A percentile compares a stretch with the other conserved stretches of the same genome.
phyloP scores from a whole-genome alignment of 64 coral and sea anemone species.

The Orbicella faveolata region DNA sequence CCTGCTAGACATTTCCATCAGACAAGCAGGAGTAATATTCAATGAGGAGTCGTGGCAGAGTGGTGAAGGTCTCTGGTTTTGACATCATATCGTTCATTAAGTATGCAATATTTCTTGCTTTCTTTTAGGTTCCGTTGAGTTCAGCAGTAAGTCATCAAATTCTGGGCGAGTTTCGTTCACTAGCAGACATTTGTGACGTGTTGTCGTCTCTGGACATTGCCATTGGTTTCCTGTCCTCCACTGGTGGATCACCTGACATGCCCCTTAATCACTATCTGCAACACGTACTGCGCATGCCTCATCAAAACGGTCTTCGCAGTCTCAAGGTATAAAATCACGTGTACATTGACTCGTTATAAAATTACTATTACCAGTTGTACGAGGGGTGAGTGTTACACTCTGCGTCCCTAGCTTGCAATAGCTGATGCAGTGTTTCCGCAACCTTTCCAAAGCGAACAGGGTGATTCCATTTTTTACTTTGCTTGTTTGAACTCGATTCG shows the following conservation, averaged over 20 bases:
- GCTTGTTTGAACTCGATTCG: too few species aligned
- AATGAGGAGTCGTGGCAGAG: too few species aligned
- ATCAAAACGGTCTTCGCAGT: conserved; percentile 59
- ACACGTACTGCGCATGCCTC: conserved; percentile 38
- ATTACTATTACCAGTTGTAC: neutral
- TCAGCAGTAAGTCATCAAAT: conserved; percentile 37
- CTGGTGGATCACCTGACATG: conserved; percentile 54
- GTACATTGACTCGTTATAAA: neutral
- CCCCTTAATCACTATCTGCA: conserved; percentile 45
- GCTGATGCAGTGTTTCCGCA: too few species aligned
- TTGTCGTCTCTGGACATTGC: conserved; percentile 68
- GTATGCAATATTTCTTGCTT: neutral
- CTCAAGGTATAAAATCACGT: conserved; percentile 23
- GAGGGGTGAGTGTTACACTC: neutral
- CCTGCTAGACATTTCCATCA: too few species aligned
- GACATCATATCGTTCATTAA: neutral
- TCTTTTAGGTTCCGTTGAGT: conserved; percentile 32
- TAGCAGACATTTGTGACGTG: conserved; percentile 68
- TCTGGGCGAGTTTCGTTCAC: conserved; percentile 43
- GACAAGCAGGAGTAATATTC: too few species aligned
- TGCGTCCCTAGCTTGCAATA: too few species aligned
- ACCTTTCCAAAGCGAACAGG: too few species aligned
- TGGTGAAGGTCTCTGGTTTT: neutral
- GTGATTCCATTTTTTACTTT: too few species aligned
- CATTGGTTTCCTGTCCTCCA: conserved; percentile 73